Evolutionary conservation across 2,113 vertebrate genomes (phyloP), one percentile per base, ranked within the genome.

Genomic region (Ammodramus savannarum): DNA sequence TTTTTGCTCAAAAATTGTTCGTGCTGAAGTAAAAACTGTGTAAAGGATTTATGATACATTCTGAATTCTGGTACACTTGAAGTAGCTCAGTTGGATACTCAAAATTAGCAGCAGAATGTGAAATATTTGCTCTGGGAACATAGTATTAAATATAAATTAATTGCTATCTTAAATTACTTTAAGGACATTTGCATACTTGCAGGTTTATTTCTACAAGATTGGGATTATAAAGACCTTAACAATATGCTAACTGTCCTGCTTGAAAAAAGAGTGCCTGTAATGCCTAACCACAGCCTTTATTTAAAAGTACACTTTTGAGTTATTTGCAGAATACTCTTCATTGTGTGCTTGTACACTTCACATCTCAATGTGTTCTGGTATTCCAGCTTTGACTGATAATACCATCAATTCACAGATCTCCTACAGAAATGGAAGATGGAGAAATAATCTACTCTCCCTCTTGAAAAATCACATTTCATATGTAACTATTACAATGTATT

Each of bases 401-500:
- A 13, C 62, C 65, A 41, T 89, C 67, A 68, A 29, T 85, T 94
- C 65, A 11, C 44, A 77, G 7, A 23, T 66, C 54, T 89, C 49
- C 38, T 89, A 5, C 52, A 96, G 85, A 43, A 87, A 91, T 52
- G 82, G 82, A 95, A 89, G 36, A 49, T 16, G 3, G 89, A 95
- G 55, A 88, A 93, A 77, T 93, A 91, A 96, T 91, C 12, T 1
- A 67, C 46, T 82, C 29, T 61, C 29, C 58, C 66, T 82, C 83
- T 85, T 87, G 67, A 95, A 91, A 96, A 89, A 89, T 63, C 67
- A 86, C 82, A 84, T 96, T 94, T 87, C 84, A 55, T 94, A 83
- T 90, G 82, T 95, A 96, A 91, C 94, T 94, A 69, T 92, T 91
- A 71, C 91, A 91, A 87, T 92, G 76, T 51, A 38, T 94, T 96